A percentile compares a stretch with the other conserved stretches of the same genome.
phyloP scores from a whole-genome alignment of 1,140 invertebrate species.

The Anagrus nilaparvatae region DNA sequence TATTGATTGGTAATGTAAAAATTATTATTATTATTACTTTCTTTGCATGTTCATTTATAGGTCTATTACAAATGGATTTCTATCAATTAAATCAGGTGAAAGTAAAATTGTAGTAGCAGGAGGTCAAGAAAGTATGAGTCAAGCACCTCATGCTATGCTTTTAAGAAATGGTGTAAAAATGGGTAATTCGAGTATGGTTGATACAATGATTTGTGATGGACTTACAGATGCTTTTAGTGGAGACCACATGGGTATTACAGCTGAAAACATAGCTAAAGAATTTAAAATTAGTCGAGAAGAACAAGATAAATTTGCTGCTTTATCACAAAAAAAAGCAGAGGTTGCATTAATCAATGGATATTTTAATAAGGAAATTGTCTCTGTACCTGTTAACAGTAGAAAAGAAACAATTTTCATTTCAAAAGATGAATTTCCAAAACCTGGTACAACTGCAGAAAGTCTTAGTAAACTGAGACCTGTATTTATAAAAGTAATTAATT shows the following conservation, averaged over 20 bases:
- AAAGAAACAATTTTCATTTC: slow-evolving; percentile 44
- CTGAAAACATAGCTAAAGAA: slow-evolving; percentile 69
- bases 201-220: slow-evolving; percentile 68
- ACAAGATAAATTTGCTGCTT: slow-evolving; percentile 64
- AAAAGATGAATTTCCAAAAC: slow-evolving; percentile 60
- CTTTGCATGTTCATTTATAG: slow-evolving; percentile 36
- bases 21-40: too few relatives aligned
- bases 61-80: slow-evolving; percentile 56
- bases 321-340: slow-evolving; percentile 63
- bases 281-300: slow-evolving; percentile 59
- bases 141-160: slow-evolving; percentile 60
- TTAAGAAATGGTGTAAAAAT: slow-evolving; percentile 60
- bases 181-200: slow-evolving; percentile 54
- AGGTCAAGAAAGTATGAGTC: slow-evolving; percentile 81
- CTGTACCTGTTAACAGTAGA: slow-evolving; percentile 45
- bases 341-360: slow-evolving; percentile 51
- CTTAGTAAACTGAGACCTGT: slow-evolving; percentile 52
- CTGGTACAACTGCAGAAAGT: slow-evolving; percentile 47
- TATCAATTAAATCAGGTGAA: slow-evolving; percentile 62
- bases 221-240: slow-evolving; percentile 70
- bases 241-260: slow-evolving; percentile 79
- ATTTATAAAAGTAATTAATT: slow-evolving; percentile 48
- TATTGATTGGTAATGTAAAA: too few relatives aligned
- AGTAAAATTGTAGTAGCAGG: slow-evolving; percentile 64
- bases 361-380: slow-evolving; percentile 64